Evolutionary conservation across 2,888 invertebrate species (phyloP).

Genomic region (Xestoiulus laeticollis): DNA sequence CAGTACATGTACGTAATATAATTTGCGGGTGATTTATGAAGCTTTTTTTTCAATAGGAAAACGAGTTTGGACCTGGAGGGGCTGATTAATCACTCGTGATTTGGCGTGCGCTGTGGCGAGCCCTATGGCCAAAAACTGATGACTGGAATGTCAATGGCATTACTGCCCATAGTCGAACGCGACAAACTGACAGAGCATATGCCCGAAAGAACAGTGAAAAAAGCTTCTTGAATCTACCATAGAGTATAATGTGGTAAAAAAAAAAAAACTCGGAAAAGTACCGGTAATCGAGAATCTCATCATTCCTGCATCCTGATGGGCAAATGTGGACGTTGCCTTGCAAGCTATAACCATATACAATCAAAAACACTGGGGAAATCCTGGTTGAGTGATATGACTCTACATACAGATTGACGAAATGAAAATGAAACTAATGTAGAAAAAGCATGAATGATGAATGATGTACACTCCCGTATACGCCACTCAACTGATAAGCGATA

Average conservation of each 20-base stretch:
- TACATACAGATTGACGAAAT: too few species aligned
- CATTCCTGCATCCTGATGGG: neutral
- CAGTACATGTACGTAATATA: slow-evolving; percentile 12
- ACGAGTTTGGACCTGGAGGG: neutral
- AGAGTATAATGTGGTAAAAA: neutral
- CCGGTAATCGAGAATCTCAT: neutral
- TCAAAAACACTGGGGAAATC: too few species aligned
- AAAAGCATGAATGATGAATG: neutral
- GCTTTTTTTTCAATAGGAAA: neutral
- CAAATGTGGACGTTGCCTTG: too few species aligned
- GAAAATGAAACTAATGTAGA: neutral
- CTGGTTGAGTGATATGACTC: too few species aligned
- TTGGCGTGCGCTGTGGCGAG: neutral
- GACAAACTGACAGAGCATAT: too few species aligned
- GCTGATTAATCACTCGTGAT: slow-evolving; percentile 34
- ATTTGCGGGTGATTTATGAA: neutral
- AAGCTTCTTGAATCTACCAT: neutral
- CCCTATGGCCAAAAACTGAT: neutral
- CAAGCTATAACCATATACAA: too few species aligned
- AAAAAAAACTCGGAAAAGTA: neutral
- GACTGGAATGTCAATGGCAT: neutral
- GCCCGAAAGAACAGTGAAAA: neutral
- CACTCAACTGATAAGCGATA: neutral
- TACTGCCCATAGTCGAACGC: too few species aligned
- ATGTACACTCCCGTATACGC: neutral